Percentiles rank a stretch among this genome's conserved stretches.
These are phyloP conservation scores for Chamaetylas fuelleborni DNA, from an alignment of 2,113 vertebrate genomes.

Conservation along the genomic window DNA sequence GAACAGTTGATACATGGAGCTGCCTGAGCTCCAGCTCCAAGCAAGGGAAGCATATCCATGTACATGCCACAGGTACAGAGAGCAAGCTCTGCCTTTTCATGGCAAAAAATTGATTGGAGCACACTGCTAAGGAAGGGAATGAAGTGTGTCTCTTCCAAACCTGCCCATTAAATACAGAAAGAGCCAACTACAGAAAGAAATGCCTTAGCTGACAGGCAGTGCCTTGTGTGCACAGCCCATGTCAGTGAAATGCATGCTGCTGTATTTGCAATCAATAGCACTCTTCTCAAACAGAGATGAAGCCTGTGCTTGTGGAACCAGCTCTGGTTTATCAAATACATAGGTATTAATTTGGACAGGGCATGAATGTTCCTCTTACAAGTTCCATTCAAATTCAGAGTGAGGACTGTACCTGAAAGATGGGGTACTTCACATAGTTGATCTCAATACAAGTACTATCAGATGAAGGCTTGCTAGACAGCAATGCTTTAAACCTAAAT, in stretches of 20 bases:
- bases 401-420: slow-evolving; percentile 86
- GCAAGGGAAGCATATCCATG: background rate
- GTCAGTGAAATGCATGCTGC: background rate
- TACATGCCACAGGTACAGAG: background rate
- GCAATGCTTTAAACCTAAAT: slow-evolving; percentile 89
- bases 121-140: background rate
- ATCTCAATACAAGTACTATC: slow-evolving; percentile 98
- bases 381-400: background rate
- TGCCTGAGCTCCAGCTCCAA: background rate
- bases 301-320: background rate
- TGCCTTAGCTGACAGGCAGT: background rate
- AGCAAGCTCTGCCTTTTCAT: background rate
- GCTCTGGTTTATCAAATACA: background rate
- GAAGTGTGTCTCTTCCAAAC: background rate
- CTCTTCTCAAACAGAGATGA: background rate
- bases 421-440: slow-evolving; percentile 96
- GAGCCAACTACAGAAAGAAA: background rate
- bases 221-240: background rate
- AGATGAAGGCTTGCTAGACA: slow-evolving; percentile 89
- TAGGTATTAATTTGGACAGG: background rate
- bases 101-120: background rate
- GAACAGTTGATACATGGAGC: background rate
- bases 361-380: background rate
- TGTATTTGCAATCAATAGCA: background rate
- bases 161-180: background rate